Conservation (phyloP, 35 echinoderm and acorn worm genomes). For the Lytechinus pictus region DNA sequence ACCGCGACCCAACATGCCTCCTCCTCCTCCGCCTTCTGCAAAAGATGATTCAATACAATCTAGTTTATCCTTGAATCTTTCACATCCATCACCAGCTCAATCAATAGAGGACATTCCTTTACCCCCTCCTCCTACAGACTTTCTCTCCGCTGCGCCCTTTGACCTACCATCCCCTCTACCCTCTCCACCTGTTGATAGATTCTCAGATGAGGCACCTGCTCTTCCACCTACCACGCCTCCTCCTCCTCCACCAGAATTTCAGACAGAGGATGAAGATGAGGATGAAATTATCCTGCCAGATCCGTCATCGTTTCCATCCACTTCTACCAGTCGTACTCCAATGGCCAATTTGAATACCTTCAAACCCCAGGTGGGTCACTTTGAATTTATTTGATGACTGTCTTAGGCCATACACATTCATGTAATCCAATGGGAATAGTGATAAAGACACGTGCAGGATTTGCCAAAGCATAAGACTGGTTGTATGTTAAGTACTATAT, state of each 20-base stretch:
- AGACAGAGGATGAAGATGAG: conserved; percentile 47
- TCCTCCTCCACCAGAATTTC: conserved; percentile 52
- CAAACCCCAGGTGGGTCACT: background rate
- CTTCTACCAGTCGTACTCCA: background rate
- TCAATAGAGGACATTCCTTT: background rate
- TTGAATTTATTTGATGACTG: too few species aligned
- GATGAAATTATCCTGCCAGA: conserved; percentile 31
- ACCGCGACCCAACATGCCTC: background rate
- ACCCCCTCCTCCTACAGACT: background rate
- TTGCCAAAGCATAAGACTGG: too few species aligned
- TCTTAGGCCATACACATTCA: too few species aligned
- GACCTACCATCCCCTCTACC: conserved; percentile 28
- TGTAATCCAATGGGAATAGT: too few species aligned
- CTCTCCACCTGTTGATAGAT: background rate
- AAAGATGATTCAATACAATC: background rate
- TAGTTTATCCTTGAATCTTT: background rate
- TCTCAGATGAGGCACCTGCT: background rate
- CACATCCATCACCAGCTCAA: background rate
- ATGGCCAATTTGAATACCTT: background rate
- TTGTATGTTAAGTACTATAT: too few species aligned
- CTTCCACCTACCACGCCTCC: conserved; percentile 50
- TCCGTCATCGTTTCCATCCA: background rate
- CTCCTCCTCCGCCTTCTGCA: conserved; percentile 21
- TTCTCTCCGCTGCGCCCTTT: background rate
- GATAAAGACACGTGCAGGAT: too few species aligned